Evolutionary conservation across 2,797 vertebrate species (phyloP).

Genomic region (Xenentodon cancila): DNA sequence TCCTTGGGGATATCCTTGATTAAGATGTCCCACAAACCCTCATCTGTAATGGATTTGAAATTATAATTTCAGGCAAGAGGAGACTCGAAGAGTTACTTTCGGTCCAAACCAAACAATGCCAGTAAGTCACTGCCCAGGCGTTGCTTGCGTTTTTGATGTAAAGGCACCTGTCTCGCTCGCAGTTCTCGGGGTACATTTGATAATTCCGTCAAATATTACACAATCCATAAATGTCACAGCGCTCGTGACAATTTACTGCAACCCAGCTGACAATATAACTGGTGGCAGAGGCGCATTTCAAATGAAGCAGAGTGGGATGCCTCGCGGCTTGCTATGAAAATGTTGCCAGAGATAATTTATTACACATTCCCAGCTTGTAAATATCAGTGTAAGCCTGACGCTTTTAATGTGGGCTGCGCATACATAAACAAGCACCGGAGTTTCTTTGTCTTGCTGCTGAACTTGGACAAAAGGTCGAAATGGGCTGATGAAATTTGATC

Average conservation of each 20-base stretch:
- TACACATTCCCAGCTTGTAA: constrained; percentile 55
- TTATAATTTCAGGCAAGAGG: not conserved
- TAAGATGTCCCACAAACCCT: constrained; percentile 97
- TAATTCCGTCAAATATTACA: constrained; percentile 65
- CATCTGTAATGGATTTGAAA: constrained; percentile 80
- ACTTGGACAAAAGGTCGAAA: constrained; percentile 27
- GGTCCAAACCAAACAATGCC: constrained; percentile 33
- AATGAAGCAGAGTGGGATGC: constrained; percentile 36
- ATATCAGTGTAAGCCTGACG: constrained; percentile 49
- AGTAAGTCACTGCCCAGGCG: constrained; percentile 45
- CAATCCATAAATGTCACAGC: constrained; percentile 70
- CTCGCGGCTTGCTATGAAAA: constrained; percentile 47
- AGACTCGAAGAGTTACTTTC: not conserved
- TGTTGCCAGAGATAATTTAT: constrained; percentile 59
- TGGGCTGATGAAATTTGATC: too few relatives aligned
- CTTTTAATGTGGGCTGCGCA: constrained; percentile 45
- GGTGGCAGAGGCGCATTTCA: constrained; percentile 51
- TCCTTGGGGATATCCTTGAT: constrained; percentile 98
- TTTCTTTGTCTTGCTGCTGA: constrained; percentile 40
- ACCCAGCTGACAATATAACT: constrained; percentile 63
- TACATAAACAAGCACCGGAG: constrained; percentile 40
- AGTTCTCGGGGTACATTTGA: constrained; percentile 57
- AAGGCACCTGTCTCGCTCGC: constrained; percentile 31
- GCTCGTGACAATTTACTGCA: constrained; percentile 58
- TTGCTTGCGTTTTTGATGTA: constrained; percentile 55